Evolutionary conservation across 2,888 invertebrate species (phyloP).

Genomic region (Drosophila neotestacea): DNA sequence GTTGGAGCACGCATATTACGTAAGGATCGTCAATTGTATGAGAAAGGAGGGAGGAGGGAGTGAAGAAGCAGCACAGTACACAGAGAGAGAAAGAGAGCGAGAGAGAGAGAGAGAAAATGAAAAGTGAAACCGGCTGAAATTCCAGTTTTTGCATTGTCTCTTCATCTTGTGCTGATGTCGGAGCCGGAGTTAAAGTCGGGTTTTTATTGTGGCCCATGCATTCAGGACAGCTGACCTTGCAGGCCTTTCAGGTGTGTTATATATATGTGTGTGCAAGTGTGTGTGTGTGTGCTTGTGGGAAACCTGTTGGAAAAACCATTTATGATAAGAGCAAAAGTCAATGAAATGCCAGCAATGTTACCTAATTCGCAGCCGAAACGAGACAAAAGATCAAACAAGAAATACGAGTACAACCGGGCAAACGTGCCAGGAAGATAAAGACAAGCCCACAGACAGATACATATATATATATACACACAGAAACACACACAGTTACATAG

Average conservation of each 20-base stretch:
- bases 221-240: conserved; percentile 34
- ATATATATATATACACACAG: conserved; percentile 21
- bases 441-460: not conserved
- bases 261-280: conserved; percentile 1
- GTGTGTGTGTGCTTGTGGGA: conserved; percentile 19
- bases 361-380: conserved; percentile 64
- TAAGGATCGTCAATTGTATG: conserved; percentile 47
- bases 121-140: conserved; percentile 66
- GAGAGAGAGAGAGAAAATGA: conserved; percentile 17
- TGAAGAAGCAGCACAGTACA: too few relatives aligned
- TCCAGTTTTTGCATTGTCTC: conserved; percentile 38
- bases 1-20: conserved; percentile 60
- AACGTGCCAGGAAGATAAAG: conserved; percentile 60
- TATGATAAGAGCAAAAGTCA: conserved; percentile 75
- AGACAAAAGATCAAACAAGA: conserved; percentile 62
- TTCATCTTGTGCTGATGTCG: not conserved
- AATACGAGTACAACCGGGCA: conserved; percentile 57
- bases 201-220: conserved; percentile 6
- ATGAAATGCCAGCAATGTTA: conserved; percentile 71
- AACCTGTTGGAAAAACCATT: conserved; percentile 67
- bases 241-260: conserved; percentile 9
- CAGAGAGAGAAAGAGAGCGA: not conserved
- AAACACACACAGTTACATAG: conserved; percentile 15
- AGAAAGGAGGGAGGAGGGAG: not conserved
- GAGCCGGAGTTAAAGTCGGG: not conserved